Percentiles rank a stretch among this genome's conserved stretches.
phyloP scores from a whole-genome alignment of 2,113 vertebrate species.

The Marmota monax region DNA sequence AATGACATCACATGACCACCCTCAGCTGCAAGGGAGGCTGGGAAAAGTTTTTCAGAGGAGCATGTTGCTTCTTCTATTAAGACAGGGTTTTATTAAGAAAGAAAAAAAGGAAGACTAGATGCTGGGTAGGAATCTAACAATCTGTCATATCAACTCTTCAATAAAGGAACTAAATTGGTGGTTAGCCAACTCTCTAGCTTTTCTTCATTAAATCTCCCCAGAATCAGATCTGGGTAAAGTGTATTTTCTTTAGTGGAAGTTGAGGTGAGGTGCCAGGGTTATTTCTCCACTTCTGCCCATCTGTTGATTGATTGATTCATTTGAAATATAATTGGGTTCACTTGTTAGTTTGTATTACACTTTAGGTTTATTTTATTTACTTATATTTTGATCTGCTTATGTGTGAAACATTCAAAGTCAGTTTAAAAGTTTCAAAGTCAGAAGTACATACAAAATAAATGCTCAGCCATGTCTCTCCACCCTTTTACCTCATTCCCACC shows the following conservation, averaged over 20 bases:
- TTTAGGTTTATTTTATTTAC: background rate
- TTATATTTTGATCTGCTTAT: background rate
- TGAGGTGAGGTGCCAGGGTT: background rate
- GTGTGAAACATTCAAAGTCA: background rate
- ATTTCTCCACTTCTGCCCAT: background rate
- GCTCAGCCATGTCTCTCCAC: background rate
- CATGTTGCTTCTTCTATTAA: background rate
- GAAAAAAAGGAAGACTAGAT: background rate
- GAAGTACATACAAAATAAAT: background rate
- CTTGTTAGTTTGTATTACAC: background rate
- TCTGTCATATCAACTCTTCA: background rate
- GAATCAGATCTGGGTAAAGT: background rate
- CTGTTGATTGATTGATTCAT: background rate
- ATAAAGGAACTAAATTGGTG: background rate
- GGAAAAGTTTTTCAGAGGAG: background rate
- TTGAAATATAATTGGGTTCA: constrained; percentile 1
- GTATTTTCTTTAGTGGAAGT: background rate
- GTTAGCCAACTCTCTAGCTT: background rate
- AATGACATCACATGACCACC: background rate
- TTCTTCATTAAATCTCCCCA: background rate
- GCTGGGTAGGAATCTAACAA: background rate
- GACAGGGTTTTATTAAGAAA: background rate
- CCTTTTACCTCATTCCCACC: background rate
- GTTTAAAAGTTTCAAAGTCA: background rate
- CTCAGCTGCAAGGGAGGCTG: background rate